A percentile compares a stretch with the other conserved stretches of the same genome.
These are phyloP conservation scores for Stenotaenia linearis DNA, from an alignment of 2,888 invertebrate species.

Conservation along the genomic window DNA sequence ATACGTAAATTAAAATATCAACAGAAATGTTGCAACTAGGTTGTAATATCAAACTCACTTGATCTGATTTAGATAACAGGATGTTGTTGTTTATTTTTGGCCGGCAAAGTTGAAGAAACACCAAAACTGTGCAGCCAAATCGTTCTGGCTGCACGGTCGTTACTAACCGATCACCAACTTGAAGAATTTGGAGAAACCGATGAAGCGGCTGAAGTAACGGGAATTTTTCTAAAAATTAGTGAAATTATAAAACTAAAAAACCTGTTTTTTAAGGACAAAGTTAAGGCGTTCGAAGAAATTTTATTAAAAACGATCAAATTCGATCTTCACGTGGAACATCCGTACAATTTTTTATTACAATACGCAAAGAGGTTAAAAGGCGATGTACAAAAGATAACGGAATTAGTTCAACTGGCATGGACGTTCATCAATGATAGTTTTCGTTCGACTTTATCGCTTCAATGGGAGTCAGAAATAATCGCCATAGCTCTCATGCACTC, in stretches of 20 bases:
- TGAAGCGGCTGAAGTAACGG: too few relatives aligned
- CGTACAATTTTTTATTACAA: slow-evolving; percentile 85
- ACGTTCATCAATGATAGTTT: slow-evolving; percentile 98
- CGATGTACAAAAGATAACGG: slow-evolving; percentile 86
- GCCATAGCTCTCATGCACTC: slow-evolving; percentile 96
- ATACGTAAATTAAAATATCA: slow-evolving; percentile 60
- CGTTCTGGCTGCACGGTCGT: slow-evolving; percentile 75
- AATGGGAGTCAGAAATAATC: slow-evolving; percentile 98
- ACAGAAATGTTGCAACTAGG: not conserved
- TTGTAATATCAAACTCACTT: not conserved
- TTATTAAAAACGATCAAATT: slow-evolving; percentile 96
- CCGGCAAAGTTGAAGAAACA: slow-evolving; percentile 99
- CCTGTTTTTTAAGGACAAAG: not conserved
- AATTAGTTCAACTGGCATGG: slow-evolving; percentile 99
- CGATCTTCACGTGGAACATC: slow-evolving; percentile 95
- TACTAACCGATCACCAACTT: slow-evolving; percentile 77
- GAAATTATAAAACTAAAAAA: not conserved
- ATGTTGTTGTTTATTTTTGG: slow-evolving; percentile 91
- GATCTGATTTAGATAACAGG: slow-evolving; percentile 67
- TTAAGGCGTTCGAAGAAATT: slow-evolving; percentile 77
- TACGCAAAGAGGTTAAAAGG: slow-evolving; percentile 89
- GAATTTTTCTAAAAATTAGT: too few relatives aligned
- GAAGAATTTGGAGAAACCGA: slow-evolving; percentile 87
- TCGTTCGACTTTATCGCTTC: slow-evolving; percentile 90
- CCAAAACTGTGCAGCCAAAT: slow-evolving; percentile 99